Base-by-base conservation (phyloP, 2,113 vertebrate species). In the Xiphophorus hellerii region DNA sequence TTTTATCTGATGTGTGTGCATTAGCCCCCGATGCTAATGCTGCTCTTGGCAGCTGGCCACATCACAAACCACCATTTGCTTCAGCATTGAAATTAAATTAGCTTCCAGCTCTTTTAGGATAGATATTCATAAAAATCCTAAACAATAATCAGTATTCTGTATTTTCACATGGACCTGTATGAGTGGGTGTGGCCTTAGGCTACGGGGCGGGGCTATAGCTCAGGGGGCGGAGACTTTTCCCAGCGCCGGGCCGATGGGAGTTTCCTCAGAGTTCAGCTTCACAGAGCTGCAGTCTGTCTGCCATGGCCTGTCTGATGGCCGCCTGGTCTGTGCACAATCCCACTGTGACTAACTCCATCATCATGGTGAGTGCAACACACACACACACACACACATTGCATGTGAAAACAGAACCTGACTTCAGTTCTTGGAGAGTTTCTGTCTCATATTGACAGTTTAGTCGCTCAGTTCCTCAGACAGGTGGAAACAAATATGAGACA, bases 261-360 rank as follows among this genome's bases (percentile, higher is more conserved):
- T 42, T 58, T 17, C 37, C 30, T 62, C 14, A 30, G 42, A 65
- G 54, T 30, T 30, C 30, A 44, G 35, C n/a, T 27, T 30, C 31
- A 27, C 51, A 27, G 70, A 29, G 67, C 20, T 42, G 30, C 62
- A 69, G 77, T 78, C 71, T 68, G 33, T 14, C 4, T 64, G 90
- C 72, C 79, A 95, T 94, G 94, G 89, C 93, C 84, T 94, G 92
- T 91, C 84, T 94, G 51, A 92, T 93, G 92, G 90, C 93, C 37
- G 92, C 92, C 68, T 94, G 92, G 86, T 94, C 93, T 29, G 76
- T 93, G 37, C 93, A 93, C 85, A 94, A 91, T 74, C 87, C 93
- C 22, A 66, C 84, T 29, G 83, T 93, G 64, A 94, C 93, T 78
- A 95, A 95, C 90, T 90, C 93, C 83, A 92, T 94, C 89, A 93